These are phyloP conservation scores for Leptonema lineaticorne DNA, from an alignment of 1,140 invertebrate species.

Conservation along the genomic window DNA sequence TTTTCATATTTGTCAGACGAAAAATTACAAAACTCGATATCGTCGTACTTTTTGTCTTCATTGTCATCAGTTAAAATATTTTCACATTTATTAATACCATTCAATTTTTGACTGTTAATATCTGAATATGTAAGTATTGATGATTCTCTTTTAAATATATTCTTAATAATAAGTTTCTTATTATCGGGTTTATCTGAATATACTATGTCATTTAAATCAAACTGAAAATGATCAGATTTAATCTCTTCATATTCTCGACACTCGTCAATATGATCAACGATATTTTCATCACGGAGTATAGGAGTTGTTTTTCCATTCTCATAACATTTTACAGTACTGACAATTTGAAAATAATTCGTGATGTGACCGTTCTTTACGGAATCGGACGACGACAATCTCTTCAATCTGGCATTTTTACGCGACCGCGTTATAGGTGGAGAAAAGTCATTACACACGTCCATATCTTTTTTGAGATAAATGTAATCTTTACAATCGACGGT, in stretches of 20 bases:
- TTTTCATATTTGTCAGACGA: neutral
- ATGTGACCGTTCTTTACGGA: slow-evolving; percentile 28
- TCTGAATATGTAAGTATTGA: neutral
- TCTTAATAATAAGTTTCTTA: slow-evolving; percentile 35
- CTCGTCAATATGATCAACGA: slow-evolving; percentile 21
- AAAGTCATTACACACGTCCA: neutral
- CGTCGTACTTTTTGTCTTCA: neutral
- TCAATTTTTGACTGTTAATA: neutral
- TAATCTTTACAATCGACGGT: too few species aligned
- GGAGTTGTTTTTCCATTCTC: neutral
- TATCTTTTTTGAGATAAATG: neutral
- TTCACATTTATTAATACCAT: neutral
- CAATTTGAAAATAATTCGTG: slow-evolving; percentile 40
- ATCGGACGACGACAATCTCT: slow-evolving; percentile 1
- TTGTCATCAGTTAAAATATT: neutral
- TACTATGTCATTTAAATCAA: slow-evolving; percentile 35
- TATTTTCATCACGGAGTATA: neutral
- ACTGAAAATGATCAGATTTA: slow-evolving; percentile 24
- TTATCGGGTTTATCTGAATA: slow-evolving; percentile 26
- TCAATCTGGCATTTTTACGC: neutral
- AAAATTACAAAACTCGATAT: neutral
- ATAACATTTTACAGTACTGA: slow-evolving; percentile 29
- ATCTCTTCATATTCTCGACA: slow-evolving; percentile 15
- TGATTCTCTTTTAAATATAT: slow-evolving; percentile 36
- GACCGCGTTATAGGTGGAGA: slow-evolving; percentile 25